Percentiles rank a stretch among this genome's conserved stretches.
These are phyloP conservation scores for Apamea crenata DNA, from an alignment of 2,888 invertebrate species.

Conservation along the genomic window DNA sequence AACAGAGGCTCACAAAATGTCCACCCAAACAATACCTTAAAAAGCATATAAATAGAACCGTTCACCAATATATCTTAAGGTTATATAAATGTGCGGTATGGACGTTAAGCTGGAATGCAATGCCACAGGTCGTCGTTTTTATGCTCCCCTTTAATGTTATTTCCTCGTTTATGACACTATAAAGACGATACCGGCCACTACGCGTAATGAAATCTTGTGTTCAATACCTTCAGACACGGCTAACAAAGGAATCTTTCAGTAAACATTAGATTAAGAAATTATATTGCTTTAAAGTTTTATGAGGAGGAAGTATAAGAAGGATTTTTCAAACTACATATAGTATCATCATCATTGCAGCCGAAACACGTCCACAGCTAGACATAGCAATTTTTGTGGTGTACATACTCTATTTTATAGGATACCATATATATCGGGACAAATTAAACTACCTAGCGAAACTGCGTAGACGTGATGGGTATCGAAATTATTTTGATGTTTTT, in stretches of 20 bases:
- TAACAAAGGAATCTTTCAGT: constrained; percentile 64
- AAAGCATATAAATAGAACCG: constrained; percentile 63
- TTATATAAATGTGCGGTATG: constrained; percentile 76
- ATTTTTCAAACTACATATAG: neutral
- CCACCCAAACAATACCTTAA: constrained; percentile 33
- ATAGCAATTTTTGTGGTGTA: neutral
- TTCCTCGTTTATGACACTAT: constrained; percentile 89
- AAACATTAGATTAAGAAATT: constrained; percentile 39
- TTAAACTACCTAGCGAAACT: no score
- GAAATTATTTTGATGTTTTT: no score
- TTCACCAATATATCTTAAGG: constrained; percentile 71
- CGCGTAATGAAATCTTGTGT: constrained; percentile 90
- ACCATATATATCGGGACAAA: no score
- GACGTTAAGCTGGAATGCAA: constrained; percentile 83
- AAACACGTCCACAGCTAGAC: no score
- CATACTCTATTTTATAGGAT: neutral
- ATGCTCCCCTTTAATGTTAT: constrained; percentile 88
- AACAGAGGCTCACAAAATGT: neutral
- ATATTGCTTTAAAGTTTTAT: constrained; percentile 33
- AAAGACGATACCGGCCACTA: constrained; percentile 89
- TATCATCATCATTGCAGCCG: no score
- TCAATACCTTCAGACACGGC: constrained; percentile 83
- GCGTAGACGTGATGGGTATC: no score
- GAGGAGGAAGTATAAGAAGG: neutral
- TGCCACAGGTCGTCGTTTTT: constrained; percentile 90